These are phyloP conservation scores for Scaptomyza pallida DNA, from an alignment of 1,140 invertebrate genomes.

Conservation along the genomic window DNA sequence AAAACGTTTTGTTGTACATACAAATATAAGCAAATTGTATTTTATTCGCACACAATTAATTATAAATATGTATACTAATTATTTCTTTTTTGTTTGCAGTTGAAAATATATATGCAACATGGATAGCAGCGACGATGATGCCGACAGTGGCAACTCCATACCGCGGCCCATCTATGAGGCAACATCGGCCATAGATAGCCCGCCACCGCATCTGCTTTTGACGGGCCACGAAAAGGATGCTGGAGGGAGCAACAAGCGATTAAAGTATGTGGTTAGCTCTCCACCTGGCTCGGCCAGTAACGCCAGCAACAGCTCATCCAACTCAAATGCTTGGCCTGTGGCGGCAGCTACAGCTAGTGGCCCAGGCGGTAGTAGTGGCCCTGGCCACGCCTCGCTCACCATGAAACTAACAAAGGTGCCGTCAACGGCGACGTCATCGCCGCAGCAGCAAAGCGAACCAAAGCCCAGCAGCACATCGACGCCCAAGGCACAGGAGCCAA, in stretches of 20 bases:
- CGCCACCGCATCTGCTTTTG: slow-evolving; percentile 44
- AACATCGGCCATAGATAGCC: slow-evolving; percentile 67
- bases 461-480: slow-evolving; percentile 37
- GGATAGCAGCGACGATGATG: slow-evolving; percentile 66
- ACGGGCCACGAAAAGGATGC: slow-evolving; percentile 46
- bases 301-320: slow-evolving; percentile 49
- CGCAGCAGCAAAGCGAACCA: not conserved
- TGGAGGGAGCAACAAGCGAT: slow-evolving; percentile 50
- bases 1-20: no score
- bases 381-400: slow-evolving; percentile 51
- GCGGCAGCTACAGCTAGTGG: slow-evolving; percentile 17
- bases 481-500: slow-evolving; percentile 39
- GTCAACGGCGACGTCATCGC: not conserved
- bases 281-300: slow-evolving; percentile 56
- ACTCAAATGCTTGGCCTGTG: slow-evolving; percentile 45
- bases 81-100: not conserved
- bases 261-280: slow-evolving; percentile 69
- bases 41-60: no score
- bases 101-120: slow-evolving; percentile 13
- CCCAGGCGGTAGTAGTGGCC: not conserved
- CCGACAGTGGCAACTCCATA: slow-evolving; percentile 71
- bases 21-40: no score
- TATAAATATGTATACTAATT: not conserved
- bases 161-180: slow-evolving; percentile 75
- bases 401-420: slow-evolving; percentile 70